Base-by-base conservation (phyloP, 2,797 vertebrate genomes). In the Emys orbicularis region DNA sequence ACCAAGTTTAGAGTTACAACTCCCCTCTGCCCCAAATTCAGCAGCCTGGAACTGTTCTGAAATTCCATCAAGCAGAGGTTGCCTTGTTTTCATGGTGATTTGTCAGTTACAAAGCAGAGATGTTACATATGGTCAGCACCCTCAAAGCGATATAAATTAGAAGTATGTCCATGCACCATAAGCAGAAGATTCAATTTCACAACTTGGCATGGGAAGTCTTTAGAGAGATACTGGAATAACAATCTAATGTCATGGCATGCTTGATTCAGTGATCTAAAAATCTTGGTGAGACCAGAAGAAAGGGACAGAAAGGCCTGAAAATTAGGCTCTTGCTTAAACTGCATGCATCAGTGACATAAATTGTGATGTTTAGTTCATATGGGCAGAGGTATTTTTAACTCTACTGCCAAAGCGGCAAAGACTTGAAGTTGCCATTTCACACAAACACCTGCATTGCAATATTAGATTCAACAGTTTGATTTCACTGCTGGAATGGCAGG, bases 131-230 rank as follows among this genome's bases (percentile, higher is more conserved):
- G 81, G 87, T 88, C 91, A 84, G 68, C 81, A 2, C 15, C 47
- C 81, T 72, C 49, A 19, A 50, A 72, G 83, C 0, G 5, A 29
- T 86, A 53, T 34, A 86, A 57, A 31, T 84, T 0, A 29, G 94
- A 90, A 95, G 84, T 81, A 77, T 21, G 34, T 79, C 93, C 1
- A 34, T 49, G 88, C 79, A 29, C 87, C 68, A 18, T 0, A 49
- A 93, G 86, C 92, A 93, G 49, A 2, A 65, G 83, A 85, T 37
- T 68, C n/a, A 68, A 81, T 65, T 18, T 83, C 85, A 86, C 85
- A 53, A 56, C 53, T 81, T 88, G 79, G 88, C 92, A 93, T 87
- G 49, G 90, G 88, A 96, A 96, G 76, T 65, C 94, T 89, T 95
- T 72, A 8, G 31, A 92, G 83, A 95, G 89, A 87, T 68, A 34